Percentiles rank a stretch among this genome's conserved stretches.
These are phyloP conservation scores for Nansenia antarctica DNA, from an alignment of 2,113 vertebrate species.

Conservation along the genomic window DNA sequence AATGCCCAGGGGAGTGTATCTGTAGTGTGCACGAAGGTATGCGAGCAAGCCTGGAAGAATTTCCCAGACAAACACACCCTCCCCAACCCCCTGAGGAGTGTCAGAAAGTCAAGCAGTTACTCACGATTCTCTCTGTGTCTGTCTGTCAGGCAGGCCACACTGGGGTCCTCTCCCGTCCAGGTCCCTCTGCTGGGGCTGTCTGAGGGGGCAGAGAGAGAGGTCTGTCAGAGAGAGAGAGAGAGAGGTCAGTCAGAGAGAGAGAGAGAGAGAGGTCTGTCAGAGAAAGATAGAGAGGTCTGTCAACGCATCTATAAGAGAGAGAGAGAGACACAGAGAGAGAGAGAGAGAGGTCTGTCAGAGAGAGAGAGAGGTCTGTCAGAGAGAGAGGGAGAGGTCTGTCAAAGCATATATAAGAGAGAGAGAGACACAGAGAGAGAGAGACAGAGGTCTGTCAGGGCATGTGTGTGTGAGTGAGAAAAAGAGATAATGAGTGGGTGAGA, in stretches of 20 bases:
- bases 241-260: too few species aligned
- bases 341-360: too few species aligned
- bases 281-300: not conserved
- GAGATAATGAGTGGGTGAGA: too few species aligned
- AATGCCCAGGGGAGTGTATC: too few species aligned
- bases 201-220: slow-evolving; percentile 21
- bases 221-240: too few species aligned
- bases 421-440: too few species aligned
- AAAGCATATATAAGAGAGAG: too few species aligned
- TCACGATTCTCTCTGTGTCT: slow-evolving; percentile 63
- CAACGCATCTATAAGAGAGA: not conserved
- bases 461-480: too few species aligned
- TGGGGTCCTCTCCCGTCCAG: slow-evolving; percentile 37
- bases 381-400: too few species aligned
- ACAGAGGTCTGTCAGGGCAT: slow-evolving; percentile 31
- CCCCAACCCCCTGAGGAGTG: not conserved
- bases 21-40: slow-evolving; percentile 1
- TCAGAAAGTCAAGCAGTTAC: slow-evolving; percentile 42
- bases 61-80: not conserved
- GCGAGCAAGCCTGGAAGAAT: not conserved
- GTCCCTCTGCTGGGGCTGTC: slow-evolving; percentile 38
- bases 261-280: not conserved
- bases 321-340: slow-evolving; percentile 16
- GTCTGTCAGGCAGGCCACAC: slow-evolving; percentile 49
- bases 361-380: too few species aligned